Evolutionary conservation across 1,140 invertebrate genomes (phyloP), one percentile per base, ranked within the genome.

Genomic region (Elysia chlorotica): DNA sequence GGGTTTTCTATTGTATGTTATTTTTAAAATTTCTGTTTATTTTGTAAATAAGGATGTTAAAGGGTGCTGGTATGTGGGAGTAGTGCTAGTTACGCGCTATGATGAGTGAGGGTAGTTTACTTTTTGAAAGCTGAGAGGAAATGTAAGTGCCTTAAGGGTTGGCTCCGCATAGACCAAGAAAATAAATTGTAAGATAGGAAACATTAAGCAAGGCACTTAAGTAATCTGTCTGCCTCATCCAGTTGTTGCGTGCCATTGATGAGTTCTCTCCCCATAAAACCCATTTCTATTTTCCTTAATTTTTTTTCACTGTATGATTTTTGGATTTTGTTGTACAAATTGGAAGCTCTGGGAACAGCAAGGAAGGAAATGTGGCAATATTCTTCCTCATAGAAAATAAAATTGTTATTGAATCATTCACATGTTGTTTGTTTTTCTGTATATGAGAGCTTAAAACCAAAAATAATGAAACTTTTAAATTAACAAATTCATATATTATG

Each of bases 341-440:
- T 54, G 19, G 31, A 19, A 68, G 35, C 67, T 69, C 28, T 61
- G 54, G 56, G 33, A 61, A 69, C 54, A 61, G 54, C 2, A 33
- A 61, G 67, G 54, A 59, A 57, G 67, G 38, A 69, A 69, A 69
- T 38, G 23, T 6, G 30, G 56, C 67, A 37, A 37, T 38, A 69
- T 69, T 69, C 33, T 56, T 69, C n/a, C n/a, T n/a, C n/a, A 4
- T 31, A 69, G 54, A 69, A 69, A 59, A 59, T 59, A 69, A 69
- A 25, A 54, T 38, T 67, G 37, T 56, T 31, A 10, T 17, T 21
- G 14, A 21, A 17, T 10, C 17, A 21, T 17, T 17, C 25, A 21
- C 17, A 28, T 21, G 17, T 25, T 59, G 17, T 17, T 21, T 59
- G 17, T 14, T 48, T 48, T 48, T 48, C 10, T 48, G 41, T 48